Conservation (phyloP, 2,113 vertebrate genomes). For the Eidolon helvum region DNA sequence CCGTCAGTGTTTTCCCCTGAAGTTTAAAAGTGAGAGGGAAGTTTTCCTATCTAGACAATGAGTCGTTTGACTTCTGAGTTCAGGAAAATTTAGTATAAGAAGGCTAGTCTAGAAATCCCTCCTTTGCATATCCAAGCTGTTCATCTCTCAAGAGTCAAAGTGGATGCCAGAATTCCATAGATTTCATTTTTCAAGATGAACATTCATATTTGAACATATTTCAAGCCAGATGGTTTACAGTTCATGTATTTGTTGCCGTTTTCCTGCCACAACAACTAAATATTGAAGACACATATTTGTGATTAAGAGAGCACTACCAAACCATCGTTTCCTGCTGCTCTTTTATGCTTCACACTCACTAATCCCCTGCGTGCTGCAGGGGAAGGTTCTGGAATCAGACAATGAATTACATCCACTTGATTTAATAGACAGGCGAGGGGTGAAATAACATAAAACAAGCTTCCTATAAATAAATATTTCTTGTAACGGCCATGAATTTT, state of each 20-base stretch:
- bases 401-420: constrained; percentile 27
- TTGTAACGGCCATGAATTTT: constrained; percentile 44
- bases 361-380: not conserved
- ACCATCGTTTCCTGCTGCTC: constrained; percentile 40
- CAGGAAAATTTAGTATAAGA: constrained; percentile 52
- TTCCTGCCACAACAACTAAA: constrained; percentile 81
- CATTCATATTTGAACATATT: constrained; percentile 80
- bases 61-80: constrained; percentile 49
- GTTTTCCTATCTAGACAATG: constrained; percentile 6
- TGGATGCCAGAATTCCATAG: constrained; percentile 80
- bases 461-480: constrained; percentile 46
- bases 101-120: constrained; percentile 73
- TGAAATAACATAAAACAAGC: constrained; percentile 13
- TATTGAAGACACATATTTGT: constrained; percentile 79
- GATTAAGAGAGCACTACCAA: constrained; percentile 62
- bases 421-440: constrained; percentile 36
- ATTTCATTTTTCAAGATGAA: constrained; percentile 78
- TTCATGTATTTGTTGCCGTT: constrained; percentile 81
- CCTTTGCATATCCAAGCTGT: constrained; percentile 77
- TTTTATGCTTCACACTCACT: not conserved
- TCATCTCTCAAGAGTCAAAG: constrained; percentile 79
- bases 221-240: constrained; percentile 81
- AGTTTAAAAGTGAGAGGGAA: constrained; percentile 32
- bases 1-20: not conserved
- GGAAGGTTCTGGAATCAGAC: not conserved